Evolutionary conservation across 2,113 vertebrate species (phyloP).

Genomic region (Hippocampus comes): DNA sequence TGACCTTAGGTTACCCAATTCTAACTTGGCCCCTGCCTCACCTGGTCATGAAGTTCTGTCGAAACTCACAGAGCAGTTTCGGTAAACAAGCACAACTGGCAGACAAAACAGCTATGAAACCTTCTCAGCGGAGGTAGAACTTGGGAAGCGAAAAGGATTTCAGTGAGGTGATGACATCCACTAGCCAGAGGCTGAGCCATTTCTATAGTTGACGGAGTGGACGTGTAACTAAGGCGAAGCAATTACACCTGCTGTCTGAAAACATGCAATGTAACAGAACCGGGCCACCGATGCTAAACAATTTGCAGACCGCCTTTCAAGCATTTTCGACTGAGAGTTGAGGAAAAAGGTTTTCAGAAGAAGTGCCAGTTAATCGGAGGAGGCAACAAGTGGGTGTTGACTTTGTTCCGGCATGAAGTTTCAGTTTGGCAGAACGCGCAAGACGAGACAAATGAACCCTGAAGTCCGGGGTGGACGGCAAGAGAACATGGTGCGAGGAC

Average conservation of each 20-base stretch:
- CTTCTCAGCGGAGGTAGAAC: not conserved
- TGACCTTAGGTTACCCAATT: not conserved
- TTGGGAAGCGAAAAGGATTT: too few relatives aligned
- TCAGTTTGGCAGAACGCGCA: not conserved
- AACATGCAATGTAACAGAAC: too few relatives aligned
- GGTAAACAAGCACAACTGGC: not conserved
- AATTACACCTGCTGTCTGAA: too few relatives aligned
- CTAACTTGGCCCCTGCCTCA: not conserved
- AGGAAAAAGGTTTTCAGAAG: not conserved
- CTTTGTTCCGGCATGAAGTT: not conserved
- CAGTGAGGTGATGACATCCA: too few relatives aligned
- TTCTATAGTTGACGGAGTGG: too few relatives aligned
- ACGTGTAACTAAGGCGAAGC: too few relatives aligned
- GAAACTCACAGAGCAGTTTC: not conserved
- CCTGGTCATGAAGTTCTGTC: not conserved
- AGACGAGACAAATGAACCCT: not conserved
- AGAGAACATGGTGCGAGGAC: conserved; percentile 14
- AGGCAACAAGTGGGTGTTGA: conserved; percentile 39
- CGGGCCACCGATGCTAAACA: too few relatives aligned
- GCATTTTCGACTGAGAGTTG: too few relatives aligned
- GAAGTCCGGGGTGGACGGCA: conserved; percentile 23
- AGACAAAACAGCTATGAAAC: not conserved
- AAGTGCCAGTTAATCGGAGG: not conserved
- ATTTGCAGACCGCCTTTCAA: too few relatives aligned
- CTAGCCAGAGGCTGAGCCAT: too few relatives aligned